A percentile compares a stretch with the other conserved stretches of the same genome.
phyloP scores from a whole-genome alignment of 2,113 vertebrate genomes.

The Gambusia holbrooki region DNA sequence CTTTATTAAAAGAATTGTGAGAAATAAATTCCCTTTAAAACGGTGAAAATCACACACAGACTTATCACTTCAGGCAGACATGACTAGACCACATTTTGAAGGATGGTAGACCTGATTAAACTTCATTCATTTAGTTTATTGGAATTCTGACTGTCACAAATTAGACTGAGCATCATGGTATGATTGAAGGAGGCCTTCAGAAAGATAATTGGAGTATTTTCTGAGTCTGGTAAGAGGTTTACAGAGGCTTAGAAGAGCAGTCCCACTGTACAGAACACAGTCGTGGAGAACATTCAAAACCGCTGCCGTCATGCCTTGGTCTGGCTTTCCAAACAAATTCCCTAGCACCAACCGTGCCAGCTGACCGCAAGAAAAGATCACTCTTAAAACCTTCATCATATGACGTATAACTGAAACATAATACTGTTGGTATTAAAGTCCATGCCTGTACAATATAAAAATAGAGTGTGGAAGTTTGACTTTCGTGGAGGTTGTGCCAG shows the following conservation, averaged over 20 bases:
- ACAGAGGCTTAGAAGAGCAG: not conserved
- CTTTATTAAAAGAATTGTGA: not conserved
- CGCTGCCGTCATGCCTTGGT: not conserved
- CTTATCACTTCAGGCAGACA: not conserved
- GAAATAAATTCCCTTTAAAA: not conserved
- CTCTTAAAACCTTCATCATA: too few relatives aligned
- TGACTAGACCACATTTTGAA: not conserved
- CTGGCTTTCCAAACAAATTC: not conserved
- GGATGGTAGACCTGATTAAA: not conserved
- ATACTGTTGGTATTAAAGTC: too few relatives aligned
- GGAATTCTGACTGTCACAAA: not conserved
- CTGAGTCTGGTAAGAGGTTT: not conserved
- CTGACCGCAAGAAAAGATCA: too few relatives aligned
- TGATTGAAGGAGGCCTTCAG: not conserved
- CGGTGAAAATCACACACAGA: not conserved
- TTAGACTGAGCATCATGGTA: not conserved
- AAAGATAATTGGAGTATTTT: not conserved
- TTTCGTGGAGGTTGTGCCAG: too few relatives aligned
- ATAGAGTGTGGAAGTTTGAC: too few relatives aligned
- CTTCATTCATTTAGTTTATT: not conserved
- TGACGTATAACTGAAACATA: too few relatives aligned
- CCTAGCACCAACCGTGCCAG: too few relatives aligned
- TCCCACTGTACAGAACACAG: not conserved
- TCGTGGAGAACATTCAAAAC: not conserved
- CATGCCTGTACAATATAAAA: too few relatives aligned